These are phyloP conservation scores for Conus betulinus DNA, from an alignment of 1,140 invertebrate genomes.

Conservation along the genomic window DNA sequence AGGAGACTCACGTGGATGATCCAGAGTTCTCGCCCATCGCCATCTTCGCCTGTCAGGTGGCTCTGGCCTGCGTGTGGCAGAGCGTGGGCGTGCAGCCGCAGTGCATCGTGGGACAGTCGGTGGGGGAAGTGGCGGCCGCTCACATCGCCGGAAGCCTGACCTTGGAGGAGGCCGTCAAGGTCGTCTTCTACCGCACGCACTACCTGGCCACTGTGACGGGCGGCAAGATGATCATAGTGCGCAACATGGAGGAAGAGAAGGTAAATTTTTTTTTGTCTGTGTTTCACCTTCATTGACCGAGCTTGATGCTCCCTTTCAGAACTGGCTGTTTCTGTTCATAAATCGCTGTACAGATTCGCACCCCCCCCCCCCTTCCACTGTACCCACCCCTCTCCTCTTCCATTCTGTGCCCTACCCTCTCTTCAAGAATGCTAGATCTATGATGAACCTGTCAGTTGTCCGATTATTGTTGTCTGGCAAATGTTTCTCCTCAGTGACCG, in stretches of 20 bases:
- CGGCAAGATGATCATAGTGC: slow-evolving; percentile 61
- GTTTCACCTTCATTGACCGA: too few relatives aligned
- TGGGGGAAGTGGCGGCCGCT: slow-evolving; percentile 66
- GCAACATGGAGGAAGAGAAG: slow-evolving; percentile 38
- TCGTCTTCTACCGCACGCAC: slow-evolving; percentile 60
- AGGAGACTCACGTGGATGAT: slow-evolving; percentile 43
- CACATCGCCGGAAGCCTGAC: slow-evolving; percentile 51
- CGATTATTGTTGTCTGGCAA: too few relatives aligned
- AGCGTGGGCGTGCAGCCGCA: slow-evolving; percentile 52
- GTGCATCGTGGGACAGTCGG: slow-evolving; percentile 62
- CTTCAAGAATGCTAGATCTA: too few relatives aligned
- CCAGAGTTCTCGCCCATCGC: slow-evolving; percentile 56
- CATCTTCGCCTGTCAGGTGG: slow-evolving; percentile 67
- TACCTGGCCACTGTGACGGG: slow-evolving; percentile 42
- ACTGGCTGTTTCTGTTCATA: too few relatives aligned
- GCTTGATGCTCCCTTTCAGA: too few relatives aligned
- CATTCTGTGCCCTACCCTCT: too few relatives aligned
- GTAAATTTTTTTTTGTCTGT: background rate
- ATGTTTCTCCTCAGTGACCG: too few relatives aligned
- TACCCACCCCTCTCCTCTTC: too few relatives aligned
- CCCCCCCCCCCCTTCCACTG: too few relatives aligned
- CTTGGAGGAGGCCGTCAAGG: slow-evolving; percentile 57
- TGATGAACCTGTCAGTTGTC: too few relatives aligned
- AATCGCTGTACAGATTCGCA: too few relatives aligned
- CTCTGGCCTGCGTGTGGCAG: slow-evolving; percentile 53